Evolutionary conservation across 2,797 vertebrate species (phyloP).

Genomic region (Tachyglossus aculeatus): DNA sequence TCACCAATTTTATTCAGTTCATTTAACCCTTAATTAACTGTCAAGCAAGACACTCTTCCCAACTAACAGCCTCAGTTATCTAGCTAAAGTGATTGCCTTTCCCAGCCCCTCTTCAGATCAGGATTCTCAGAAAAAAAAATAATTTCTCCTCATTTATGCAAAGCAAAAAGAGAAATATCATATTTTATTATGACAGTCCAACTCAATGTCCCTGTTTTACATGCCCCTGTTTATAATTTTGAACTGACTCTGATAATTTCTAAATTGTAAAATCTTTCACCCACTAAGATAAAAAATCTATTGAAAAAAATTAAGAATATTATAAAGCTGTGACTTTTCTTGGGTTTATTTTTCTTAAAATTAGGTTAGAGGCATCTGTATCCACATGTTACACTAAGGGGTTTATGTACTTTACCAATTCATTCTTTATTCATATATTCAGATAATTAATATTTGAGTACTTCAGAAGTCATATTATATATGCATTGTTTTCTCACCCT

Average conservation of each 20-base stretch:
- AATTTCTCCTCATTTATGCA: constrained; percentile 63
- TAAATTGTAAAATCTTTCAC: constrained; percentile 37
- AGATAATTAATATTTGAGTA: background rate
- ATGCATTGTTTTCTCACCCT: background rate
- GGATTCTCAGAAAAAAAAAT: constrained; percentile 54
- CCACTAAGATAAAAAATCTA: background rate
- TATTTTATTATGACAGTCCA: constrained; percentile 58
- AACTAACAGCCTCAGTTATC: constrained; percentile 61
- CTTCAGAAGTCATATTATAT: background rate
- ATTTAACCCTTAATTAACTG: constrained; percentile 76
- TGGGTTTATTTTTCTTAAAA: constrained; percentile 25
- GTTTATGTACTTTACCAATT: background rate
- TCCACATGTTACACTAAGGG: background rate
- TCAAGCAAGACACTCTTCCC: constrained; percentile 69
- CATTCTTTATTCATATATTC: constrained; percentile 1
- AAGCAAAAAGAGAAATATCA: constrained; percentile 36
- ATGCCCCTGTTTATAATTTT: constrained; percentile 50
- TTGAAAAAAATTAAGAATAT: background rate
- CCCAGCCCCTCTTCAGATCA: constrained; percentile 45
- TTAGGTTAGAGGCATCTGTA: background rate
- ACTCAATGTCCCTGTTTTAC: constrained; percentile 51
- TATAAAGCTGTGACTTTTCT: background rate
- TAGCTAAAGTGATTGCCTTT: constrained; percentile 45
- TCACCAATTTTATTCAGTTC: constrained; percentile 69
- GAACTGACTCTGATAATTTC: constrained; percentile 39